Conservation (phyloP, 2,888 invertebrate species). For the Acrobasis suavella region DNA sequence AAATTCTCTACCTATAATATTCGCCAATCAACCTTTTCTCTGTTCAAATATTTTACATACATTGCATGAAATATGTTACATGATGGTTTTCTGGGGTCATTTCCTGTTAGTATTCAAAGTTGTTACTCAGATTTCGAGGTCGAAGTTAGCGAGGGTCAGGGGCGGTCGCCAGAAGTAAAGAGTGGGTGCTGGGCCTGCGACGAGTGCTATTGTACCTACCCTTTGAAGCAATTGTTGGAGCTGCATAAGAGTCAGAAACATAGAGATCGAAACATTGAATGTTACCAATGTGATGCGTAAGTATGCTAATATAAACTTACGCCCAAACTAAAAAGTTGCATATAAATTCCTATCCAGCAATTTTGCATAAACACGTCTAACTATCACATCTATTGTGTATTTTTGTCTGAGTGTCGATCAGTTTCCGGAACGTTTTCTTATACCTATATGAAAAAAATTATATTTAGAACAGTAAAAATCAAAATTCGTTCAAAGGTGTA, state of each 20-base stretch:
- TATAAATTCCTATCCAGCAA: too few relatives aligned
- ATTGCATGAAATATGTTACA: neutral
- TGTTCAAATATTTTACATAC: constrained; percentile 10
- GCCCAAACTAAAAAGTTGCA: neutral
- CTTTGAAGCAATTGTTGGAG: constrained; percentile 85
- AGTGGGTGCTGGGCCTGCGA: constrained; percentile 81
- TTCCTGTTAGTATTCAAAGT: constrained; percentile 20
- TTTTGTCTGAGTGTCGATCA: too few relatives aligned
- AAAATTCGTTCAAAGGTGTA: too few relatives aligned
- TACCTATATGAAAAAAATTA: too few relatives aligned
- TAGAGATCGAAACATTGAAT: constrained; percentile 83
- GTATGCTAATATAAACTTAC: constrained; percentile 32
- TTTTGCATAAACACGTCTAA: too few relatives aligned
- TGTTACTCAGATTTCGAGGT: constrained; percentile 41
- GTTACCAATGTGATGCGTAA: constrained; percentile 70
- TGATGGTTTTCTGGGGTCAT: neutral
- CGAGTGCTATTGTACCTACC: constrained; percentile 87
- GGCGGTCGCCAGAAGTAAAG: constrained; percentile 23
- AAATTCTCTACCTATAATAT: too few relatives aligned
- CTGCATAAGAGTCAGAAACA: constrained; percentile 85
- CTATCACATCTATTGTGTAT: too few relatives aligned
- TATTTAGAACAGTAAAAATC: too few relatives aligned
- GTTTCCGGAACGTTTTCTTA: too few relatives aligned
- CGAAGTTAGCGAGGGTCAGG: neutral
- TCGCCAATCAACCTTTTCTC: too few relatives aligned